Evolutionary conservation across 1,140 invertebrate genomes (phyloP).

Genomic region (Heliconius himera): DNA sequence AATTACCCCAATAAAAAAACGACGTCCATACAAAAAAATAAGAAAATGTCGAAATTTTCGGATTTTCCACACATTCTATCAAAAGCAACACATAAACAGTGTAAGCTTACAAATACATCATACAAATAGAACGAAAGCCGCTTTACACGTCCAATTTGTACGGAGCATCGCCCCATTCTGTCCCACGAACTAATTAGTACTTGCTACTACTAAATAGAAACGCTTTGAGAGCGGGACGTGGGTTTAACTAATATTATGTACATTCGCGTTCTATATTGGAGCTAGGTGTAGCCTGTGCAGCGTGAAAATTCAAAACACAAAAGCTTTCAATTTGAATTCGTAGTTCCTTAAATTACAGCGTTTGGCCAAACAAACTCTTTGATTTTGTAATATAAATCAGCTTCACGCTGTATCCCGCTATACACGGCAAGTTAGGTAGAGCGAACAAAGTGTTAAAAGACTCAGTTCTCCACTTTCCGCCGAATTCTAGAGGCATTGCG

Average conservation of each 20-base stretch:
- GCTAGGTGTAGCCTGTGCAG: neutral
- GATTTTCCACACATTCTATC: neutral
- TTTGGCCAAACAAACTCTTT: too few relatives aligned
- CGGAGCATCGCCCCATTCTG: neutral
- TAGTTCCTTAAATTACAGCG: too few relatives aligned
- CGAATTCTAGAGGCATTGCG: too few relatives aligned
- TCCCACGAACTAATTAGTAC: constrained; percentile 3
- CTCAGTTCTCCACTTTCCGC: too few relatives aligned
- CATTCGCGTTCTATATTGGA: neutral
- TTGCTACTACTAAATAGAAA: neutral
- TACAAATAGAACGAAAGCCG: neutral
- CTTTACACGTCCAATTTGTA: neutral
- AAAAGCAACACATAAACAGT: neutral
- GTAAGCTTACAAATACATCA: constrained; percentile 3
- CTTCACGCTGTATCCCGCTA: too few relatives aligned
- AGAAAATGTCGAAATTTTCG: neutral
- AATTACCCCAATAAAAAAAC: neutral
- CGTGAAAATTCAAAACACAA: too few relatives aligned
- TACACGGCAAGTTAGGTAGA: too few relatives aligned
- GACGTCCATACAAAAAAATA: neutral
- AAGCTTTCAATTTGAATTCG: too few relatives aligned
- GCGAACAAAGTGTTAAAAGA: too few relatives aligned
- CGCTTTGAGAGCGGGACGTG: neutral
- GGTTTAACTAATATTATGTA: neutral
- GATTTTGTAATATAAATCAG: too few relatives aligned